These are phyloP conservation scores for Buceros bicornis DNA, from an alignment of 2,797 vertebrate genomes.

Conservation along the genomic window DNA sequence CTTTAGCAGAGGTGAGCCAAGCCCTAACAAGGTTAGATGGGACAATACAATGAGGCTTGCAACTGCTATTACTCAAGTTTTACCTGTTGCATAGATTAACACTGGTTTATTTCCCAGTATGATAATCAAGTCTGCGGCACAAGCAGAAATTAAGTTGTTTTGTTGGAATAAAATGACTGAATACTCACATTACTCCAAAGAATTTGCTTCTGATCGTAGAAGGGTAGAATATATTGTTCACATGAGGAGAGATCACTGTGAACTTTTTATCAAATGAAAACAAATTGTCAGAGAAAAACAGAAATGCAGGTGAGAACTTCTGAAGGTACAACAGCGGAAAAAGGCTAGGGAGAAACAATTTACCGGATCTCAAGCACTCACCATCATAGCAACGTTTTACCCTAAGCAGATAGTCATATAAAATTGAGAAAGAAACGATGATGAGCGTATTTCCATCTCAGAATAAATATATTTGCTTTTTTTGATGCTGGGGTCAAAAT, in stretches of 20 bases:
- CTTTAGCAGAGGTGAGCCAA: background rate
- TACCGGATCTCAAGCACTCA: background rate
- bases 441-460: background rate
- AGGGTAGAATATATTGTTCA: background rate
- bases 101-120: background rate
- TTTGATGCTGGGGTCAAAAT: background rate
- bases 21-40: background rate
- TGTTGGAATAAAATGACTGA: background rate
- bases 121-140: background rate
- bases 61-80: background rate
- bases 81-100: background rate
- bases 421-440: background rate
- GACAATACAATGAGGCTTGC: background rate
- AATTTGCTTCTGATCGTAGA: background rate
- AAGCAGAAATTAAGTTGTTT: background rate
- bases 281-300: background rate
- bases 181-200: background rate
- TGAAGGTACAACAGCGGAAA: background rate
- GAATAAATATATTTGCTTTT: background rate
- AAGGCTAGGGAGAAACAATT: background rate
- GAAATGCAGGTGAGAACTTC: background rate
- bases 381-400: background rate
- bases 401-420: background rate
- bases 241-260: background rate
- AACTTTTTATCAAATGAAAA: background rate